phyloP scores from a whole-genome alignment of 2,797 vertebrate genomes.

The Tapera naevia region DNA sequence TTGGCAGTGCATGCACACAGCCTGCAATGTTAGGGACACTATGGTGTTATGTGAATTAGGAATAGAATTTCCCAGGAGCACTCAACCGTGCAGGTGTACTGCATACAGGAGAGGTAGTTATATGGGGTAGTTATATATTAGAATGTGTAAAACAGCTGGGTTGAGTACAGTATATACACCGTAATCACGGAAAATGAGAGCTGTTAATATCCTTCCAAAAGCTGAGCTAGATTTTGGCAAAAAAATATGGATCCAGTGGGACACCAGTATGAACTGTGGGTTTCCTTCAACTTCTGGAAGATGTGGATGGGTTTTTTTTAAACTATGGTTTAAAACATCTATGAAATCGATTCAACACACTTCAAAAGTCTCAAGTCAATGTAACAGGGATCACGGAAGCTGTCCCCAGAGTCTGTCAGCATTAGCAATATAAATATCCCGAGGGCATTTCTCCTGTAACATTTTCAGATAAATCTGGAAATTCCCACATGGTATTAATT shows the following conservation, averaged over 20 bases:
- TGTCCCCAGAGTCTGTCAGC: neutral
- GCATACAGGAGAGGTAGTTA: neutral
- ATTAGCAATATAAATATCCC: neutral
- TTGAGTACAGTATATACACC: neutral
- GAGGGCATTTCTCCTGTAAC: neutral
- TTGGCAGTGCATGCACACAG: neutral
- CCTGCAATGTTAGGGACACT: neutral
- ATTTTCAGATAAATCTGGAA: neutral
- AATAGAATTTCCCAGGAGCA: neutral
- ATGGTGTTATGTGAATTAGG: neutral
- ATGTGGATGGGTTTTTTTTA: neutral
- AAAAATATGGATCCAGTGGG: neutral
- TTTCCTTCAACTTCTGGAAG: neutral
- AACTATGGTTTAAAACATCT: neutral
- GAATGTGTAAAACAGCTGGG: neutral
- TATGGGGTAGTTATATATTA: no score
- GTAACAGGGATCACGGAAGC: neutral
- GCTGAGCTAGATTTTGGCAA: neutral
- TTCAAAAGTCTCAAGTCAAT: neutral
- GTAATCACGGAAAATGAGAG: neutral
- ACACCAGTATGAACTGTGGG: neutral
- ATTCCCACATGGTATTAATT: neutral
- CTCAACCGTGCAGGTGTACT: neutral
- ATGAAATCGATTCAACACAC: neutral
- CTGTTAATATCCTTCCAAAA: neutral